Base-by-base conservation (phyloP, 2,797 vertebrate species). In the Spinus olivaceus region DNA sequence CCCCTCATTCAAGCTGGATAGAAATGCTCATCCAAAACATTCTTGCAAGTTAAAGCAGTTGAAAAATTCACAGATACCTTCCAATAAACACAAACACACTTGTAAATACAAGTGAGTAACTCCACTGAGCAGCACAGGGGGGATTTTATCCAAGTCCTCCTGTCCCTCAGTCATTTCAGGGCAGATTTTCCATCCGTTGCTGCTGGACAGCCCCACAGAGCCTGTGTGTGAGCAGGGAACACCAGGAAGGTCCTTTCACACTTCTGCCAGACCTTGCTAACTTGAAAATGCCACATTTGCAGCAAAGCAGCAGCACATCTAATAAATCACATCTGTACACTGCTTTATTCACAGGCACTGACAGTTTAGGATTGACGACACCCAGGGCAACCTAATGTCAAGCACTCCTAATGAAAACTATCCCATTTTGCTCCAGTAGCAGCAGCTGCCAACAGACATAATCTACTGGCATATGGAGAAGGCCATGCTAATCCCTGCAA, bases 281-380 rank as follows among this genome's bases (percentile, higher is more conserved):
- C 94, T 94, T 28, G 44, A 73, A 94, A 94, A 73, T 49, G 67
- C 94, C 87, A 89, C 85, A 65, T 96, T 96, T 94, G 74, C 95
- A 65, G 95, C 90, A 80, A 51, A 83, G 90, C 96, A 80, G 87
- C 93, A 85, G 65, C 94, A 82, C 76, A 44, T 84, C 90, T 49
- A 88, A 96, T 97, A 97, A 97, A 97, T 97, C 97, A 96, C 96
- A 89, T 95, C 94, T 90, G 87, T 28, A 90, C 69, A 9, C 51
- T 60, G 90, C 90, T 92, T 96, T 94, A 96, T 97, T 94, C 96
- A 91, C 50, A 92, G 94, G 86, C 95, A 74, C 92, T 98, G 97
- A 97, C 96, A 97, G 95, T 76, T 93, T 90, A 97, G 94, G 96
- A 97, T 97, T 97, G 97, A 98, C 97, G 96, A 97, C 95, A 95